A percentile compares a stretch with the other conserved stretches of the same genome.
Conservation (phyloP, 2,797 vertebrate genomes). For the Periparus ater region DNA sequence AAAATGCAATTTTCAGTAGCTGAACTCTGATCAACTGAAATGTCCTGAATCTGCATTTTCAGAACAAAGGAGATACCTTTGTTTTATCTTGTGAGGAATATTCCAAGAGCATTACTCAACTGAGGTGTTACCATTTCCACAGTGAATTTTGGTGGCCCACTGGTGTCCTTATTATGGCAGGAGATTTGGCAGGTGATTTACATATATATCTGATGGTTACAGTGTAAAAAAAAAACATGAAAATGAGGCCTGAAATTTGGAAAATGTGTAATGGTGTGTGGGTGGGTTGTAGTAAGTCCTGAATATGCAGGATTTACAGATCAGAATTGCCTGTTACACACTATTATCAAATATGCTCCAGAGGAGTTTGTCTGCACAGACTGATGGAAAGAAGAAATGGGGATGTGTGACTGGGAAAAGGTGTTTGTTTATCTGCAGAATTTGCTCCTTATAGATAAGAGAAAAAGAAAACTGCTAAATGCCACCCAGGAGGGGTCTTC, state of each 20-base stretch:
- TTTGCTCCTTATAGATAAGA: neutral
- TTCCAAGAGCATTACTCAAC: neutral
- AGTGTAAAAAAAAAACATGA: rapidly evolving
- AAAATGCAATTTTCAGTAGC: neutral
- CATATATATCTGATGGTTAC: neutral
- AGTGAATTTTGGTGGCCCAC: neutral
- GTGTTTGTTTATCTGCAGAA: neutral
- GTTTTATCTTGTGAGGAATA: neutral
- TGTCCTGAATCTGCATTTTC: neutral
- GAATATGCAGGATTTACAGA: neutral
- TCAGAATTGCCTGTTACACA: neutral
- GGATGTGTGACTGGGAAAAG: neutral
- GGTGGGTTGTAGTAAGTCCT: neutral
- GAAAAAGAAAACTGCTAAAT: neutral
- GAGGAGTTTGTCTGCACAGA: neutral
- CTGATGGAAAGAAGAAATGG: neutral
- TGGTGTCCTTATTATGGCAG: neutral
- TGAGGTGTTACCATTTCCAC: neutral
- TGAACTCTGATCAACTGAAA: neutral
- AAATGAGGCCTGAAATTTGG: neutral
- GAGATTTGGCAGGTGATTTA: neutral
- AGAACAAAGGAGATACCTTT: neutral
- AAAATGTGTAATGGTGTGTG: neutral
- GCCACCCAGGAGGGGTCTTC: neutral
- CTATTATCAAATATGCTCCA: neutral